Conservation (phyloP, 2,888 invertebrate genomes). For the Meiosimyza platycephala region DNA sequence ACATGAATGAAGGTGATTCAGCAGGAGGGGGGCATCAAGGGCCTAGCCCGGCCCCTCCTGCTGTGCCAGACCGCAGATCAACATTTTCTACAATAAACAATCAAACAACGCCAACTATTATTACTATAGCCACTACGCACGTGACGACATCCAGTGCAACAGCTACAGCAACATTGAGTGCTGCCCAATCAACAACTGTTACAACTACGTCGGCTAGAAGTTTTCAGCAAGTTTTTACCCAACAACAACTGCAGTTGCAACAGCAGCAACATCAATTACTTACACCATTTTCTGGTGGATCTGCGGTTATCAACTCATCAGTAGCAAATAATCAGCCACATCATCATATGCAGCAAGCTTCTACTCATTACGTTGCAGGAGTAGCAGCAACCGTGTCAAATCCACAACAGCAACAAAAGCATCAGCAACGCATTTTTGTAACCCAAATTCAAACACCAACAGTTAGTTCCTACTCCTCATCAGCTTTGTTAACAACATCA, state of each 20-base stretch:
- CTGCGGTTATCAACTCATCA: conserved; percentile 50
- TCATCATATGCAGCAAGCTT: conserved; percentile 49
- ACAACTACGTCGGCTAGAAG: conserved; percentile 45
- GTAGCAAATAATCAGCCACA: conserved; percentile 49
- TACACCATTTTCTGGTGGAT: conserved; percentile 45
- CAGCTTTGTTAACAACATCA: conserved; percentile 44
- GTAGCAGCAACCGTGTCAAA: conserved; percentile 38
- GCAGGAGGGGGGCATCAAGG: conserved; percentile 69
- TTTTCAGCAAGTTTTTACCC: conserved; percentile 54
- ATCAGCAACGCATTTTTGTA: conserved; percentile 43
- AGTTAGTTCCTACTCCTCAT: conserved; percentile 21
- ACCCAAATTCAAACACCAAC: conserved; percentile 41
- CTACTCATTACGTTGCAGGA: conserved; percentile 45
- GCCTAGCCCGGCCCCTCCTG: conserved; percentile 68
- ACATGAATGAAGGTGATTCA: conserved; percentile 69
- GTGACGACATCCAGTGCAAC: conserved; percentile 32
- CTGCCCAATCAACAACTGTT: conserved; percentile 45
- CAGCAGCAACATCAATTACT: conserved; percentile 49
- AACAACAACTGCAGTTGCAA: conserved; percentile 46
- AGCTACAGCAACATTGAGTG: conserved; percentile 28
- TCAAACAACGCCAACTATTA: conserved; percentile 28
- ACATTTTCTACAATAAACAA: conserved; percentile 49
- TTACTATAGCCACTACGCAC: conserved; percentile 44
- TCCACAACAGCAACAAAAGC: conserved; percentile 30
- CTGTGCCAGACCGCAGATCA: conserved; percentile 68